Base-by-base conservation (phyloP, 1,140 invertebrate species). In the Halotydeus destructor region DNA sequence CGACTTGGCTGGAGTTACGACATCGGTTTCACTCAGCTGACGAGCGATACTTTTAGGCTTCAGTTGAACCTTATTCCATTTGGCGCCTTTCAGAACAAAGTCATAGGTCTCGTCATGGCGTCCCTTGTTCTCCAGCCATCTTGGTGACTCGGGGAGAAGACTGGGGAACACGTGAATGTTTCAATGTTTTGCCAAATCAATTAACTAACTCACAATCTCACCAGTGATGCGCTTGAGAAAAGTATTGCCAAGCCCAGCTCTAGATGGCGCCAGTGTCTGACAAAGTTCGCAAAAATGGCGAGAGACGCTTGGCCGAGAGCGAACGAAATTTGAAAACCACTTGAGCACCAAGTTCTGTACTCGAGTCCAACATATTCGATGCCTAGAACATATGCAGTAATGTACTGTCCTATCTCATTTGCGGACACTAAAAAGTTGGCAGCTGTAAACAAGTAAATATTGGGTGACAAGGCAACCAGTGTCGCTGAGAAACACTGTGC, bases 271-370 rank as follows among this genome's bases (percentile, higher is more conserved):
- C 59, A 60, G 23, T 60, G 49, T 23, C 53, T 40, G 22, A 60
- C 49, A 45, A 54, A 55, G 34, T 53, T 53, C 6, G 60, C 59
- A 22, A 58, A 32, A 11, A 57, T 23, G 16, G 55, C 57, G n/a
- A 58, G 38, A 34, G 56, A 25, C 12, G 50, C 35, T 38, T 55
- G 53, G 9, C 59, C 59, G 16, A 58, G 16, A 6, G 59, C 55
- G 49, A 58, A 61, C 1, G 56, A 48, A 14, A 59, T 49, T 34
- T 57, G 52, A 38, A 58, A 50, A 12, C 53, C 41, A 19, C 59
- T 57, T 5, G 54, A 57, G 35, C 44, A 48, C 3, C 46, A 44
- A 11, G 55, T 50, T 16, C 57, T 44, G 27, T 49, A 55, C 40
- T 50, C 50, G 26, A 45, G 46, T 8, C 55, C 55, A 18, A 59